Evolutionary conservation across 2,797 vertebrate genomes (phyloP).

Genomic region (Enteromius radiatus): DNA sequence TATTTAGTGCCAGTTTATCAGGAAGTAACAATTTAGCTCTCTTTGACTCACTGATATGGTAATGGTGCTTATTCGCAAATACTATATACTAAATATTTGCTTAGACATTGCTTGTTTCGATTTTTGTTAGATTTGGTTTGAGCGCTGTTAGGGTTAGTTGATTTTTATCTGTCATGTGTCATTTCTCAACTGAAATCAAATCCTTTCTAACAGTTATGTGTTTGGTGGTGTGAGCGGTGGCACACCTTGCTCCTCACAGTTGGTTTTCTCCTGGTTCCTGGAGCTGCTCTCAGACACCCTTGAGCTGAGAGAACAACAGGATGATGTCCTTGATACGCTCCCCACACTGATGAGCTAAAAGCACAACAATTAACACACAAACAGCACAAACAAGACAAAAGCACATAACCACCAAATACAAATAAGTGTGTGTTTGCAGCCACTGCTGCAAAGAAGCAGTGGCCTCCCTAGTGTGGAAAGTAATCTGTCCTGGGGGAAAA

Average conservation of each 20-base stretch:
- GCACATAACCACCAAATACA: background rate
- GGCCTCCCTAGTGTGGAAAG: background rate
- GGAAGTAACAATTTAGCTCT: background rate
- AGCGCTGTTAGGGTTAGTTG: too few relatives aligned
- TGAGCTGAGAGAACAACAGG: conserved; percentile 68
- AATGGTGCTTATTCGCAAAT: too few relatives aligned
- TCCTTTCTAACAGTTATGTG: background rate
- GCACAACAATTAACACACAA: background rate
- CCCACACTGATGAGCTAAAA: conserved; percentile 62
- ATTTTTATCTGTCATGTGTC: background rate
- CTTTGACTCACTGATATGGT: background rate
- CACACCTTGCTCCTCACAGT: conserved; percentile 27
- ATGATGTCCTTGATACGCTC: conserved; percentile 66
- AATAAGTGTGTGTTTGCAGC: background rate
- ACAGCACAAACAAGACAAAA: conserved; percentile 1
- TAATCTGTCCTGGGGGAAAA: conserved; percentile 31
- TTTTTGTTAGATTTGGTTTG: background rate
- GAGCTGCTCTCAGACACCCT: conserved; percentile 58
- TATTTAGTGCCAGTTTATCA: background rate
- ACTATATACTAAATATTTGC: too few relatives aligned
- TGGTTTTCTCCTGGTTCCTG: background rate
- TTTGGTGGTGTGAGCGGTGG: background rate
- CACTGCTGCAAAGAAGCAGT: conserved; percentile 21
- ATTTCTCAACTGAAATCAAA: background rate
- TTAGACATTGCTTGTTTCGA: too few relatives aligned